Evolutionary conservation across 2,888 invertebrate genomes (phyloP).

Genomic region (Polyploca ridens): DNA sequence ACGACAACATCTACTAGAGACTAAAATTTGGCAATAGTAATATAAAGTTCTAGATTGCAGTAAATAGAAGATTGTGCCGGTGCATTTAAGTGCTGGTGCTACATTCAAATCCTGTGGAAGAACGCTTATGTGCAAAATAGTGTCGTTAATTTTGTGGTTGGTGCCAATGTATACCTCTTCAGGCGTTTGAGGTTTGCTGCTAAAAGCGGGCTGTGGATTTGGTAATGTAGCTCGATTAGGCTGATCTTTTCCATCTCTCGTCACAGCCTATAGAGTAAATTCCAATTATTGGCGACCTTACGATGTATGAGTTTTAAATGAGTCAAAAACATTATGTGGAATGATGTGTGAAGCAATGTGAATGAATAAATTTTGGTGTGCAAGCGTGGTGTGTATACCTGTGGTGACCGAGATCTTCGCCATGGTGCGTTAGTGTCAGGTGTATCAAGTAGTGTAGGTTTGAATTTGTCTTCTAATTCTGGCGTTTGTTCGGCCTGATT

Average conservation of each 20-base stretch:
- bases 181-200: constrained; percentile 62
- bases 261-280: constrained; percentile 77
- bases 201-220: constrained; percentile 70
- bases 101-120: constrained; percentile 35
- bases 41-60: not conserved
- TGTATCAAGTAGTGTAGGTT: constrained; percentile 72
- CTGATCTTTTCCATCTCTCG: constrained; percentile 63
- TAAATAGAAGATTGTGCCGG: constrained; percentile 43
- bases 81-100: constrained; percentile 50
- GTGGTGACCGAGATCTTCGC: constrained; percentile 73
- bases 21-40: not conserved
- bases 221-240: constrained; percentile 66
- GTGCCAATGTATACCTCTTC: constrained; percentile 74
- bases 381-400: constrained; percentile 50
- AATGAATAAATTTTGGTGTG: constrained; percentile 3
- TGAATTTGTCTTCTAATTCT: constrained; percentile 73
- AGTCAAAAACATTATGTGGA: constrained; percentile 8
- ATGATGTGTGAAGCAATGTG: constrained; percentile 17
- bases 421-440: constrained; percentile 61
- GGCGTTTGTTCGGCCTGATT: constrained; percentile 77
- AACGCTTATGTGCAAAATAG: constrained; percentile 26
- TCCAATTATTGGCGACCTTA: constrained; percentile 71
- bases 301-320: constrained; percentile 33
- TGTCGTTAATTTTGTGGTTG: constrained; percentile 31
- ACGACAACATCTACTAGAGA: constrained; percentile 2